These are phyloP conservation scores for Pionites leucogaster DNA, from an alignment of 2,113 vertebrate species.

Conservation along the genomic window DNA sequence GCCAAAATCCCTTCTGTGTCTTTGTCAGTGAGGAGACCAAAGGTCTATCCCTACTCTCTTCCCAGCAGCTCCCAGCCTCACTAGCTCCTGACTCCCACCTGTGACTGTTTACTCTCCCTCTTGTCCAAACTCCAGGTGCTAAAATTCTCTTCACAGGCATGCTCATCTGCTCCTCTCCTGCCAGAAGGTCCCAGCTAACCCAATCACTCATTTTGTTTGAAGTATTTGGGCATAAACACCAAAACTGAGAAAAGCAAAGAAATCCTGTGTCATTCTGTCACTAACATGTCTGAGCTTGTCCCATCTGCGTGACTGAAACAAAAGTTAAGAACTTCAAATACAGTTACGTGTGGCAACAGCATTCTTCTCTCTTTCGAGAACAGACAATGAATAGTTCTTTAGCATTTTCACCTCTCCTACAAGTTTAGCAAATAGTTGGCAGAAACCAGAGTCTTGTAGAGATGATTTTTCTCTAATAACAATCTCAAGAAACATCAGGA, in stretches of 20 bases:
- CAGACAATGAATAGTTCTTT: neutral
- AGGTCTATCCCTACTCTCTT: neutral
- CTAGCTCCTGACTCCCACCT: neutral
- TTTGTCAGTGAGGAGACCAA: neutral
- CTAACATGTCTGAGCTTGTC: neutral
- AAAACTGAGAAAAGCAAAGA: neutral
- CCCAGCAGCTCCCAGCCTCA: neutral
- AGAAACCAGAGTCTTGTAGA: neutral
- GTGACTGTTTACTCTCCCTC: neutral
- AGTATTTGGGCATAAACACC: neutral
- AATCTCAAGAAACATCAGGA: neutral
- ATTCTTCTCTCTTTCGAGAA: neutral
- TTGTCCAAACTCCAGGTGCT: neutral
- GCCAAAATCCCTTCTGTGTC: neutral
- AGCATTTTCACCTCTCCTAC: neutral
- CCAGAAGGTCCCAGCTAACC: neutral
- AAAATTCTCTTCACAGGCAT: neutral
- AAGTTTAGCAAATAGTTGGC: neutral
- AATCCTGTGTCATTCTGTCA: neutral
- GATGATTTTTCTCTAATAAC: neutral
- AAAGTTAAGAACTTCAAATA: neutral
- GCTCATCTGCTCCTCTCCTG: neutral
- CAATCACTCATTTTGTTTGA: neutral
- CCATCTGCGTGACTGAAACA: neutral
- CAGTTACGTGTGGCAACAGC: neutral